Evolutionary conservation across 2,113 vertebrate genomes (phyloP).

Genomic region (Elephas maximus): DNA sequence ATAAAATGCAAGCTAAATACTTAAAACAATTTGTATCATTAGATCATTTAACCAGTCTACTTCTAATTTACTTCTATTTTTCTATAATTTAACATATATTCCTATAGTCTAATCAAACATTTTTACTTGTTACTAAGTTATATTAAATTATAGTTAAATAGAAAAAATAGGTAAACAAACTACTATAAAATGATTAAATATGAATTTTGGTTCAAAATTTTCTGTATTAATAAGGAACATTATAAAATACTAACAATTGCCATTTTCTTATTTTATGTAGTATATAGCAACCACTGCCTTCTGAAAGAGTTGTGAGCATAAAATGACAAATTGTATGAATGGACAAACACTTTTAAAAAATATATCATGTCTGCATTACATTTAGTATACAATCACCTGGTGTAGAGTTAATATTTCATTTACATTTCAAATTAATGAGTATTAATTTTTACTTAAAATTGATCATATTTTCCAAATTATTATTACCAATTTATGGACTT

Average conservation of each 20-base stretch:
- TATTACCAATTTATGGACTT: not conserved
- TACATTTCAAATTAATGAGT: not conserved
- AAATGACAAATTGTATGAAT: not conserved
- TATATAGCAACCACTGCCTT: not conserved
- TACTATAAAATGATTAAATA: not conserved
- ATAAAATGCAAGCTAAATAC: too few species aligned
- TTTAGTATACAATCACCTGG: not conserved
- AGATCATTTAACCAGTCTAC: too few species aligned
- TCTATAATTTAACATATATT: too few species aligned
- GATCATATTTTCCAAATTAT: not conserved
- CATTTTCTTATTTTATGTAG: not conserved
- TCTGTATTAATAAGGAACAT: not conserved
- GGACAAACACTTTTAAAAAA: not conserved
- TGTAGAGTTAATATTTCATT: not conserved
- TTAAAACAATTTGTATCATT: too few species aligned
- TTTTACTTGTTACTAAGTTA: too few species aligned
- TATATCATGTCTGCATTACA: not conserved
- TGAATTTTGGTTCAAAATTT: not conserved
- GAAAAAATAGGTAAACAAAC: not conserved
- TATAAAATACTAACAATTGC: not conserved
- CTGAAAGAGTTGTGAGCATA: not conserved
- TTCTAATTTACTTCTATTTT: too few species aligned
- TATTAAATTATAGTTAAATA: not conserved
- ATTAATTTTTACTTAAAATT: too few species aligned
- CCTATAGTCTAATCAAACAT: too few species aligned